Conservation (phyloP, 2,113 vertebrate species). For the Seriola quinqueradiata region DNA sequence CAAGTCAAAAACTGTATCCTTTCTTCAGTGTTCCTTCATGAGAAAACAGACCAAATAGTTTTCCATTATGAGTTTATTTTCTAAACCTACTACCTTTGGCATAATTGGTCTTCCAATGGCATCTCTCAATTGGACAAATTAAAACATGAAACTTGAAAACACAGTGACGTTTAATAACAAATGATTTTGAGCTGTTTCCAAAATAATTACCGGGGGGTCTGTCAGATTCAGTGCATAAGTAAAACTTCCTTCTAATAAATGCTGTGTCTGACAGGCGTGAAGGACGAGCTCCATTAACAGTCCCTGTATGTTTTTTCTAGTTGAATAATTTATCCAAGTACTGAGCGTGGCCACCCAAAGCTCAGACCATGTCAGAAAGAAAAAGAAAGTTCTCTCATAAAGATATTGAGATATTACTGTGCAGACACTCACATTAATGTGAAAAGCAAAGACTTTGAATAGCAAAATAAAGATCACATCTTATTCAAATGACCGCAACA, state of each 20-base stretch:
- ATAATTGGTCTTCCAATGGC: not conserved
- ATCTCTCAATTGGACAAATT: not conserved
- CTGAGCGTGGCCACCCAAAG: not conserved
- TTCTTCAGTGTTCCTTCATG: too few relatives aligned
- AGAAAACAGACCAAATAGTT: too few relatives aligned
- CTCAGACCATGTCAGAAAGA: conserved; percentile 6
- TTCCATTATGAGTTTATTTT: not conserved
- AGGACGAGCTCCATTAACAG: conserved; percentile 12
- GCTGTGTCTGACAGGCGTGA: not conserved
- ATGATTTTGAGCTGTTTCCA: not conserved
- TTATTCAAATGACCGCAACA: not conserved
- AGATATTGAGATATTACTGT: not conserved
- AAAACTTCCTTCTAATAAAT: conserved; percentile 3
- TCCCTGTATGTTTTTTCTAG: not conserved
- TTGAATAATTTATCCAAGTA: conserved; percentile 23
- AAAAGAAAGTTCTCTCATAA: not conserved
- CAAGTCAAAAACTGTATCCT: too few relatives aligned
- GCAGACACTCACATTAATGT: not conserved
- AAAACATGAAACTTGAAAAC: not conserved
- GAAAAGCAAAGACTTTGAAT: not conserved
- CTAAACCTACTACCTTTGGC: not conserved
- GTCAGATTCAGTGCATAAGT: not conserved
- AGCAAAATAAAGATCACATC: not conserved
- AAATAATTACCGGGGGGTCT: not conserved
- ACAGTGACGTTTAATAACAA: not conserved